A percentile compares a stretch with the other conserved stretches of the same genome.
phyloP scores from a whole-genome alignment of 2,888 invertebrate species.

The Entomobrya proxima region DNA sequence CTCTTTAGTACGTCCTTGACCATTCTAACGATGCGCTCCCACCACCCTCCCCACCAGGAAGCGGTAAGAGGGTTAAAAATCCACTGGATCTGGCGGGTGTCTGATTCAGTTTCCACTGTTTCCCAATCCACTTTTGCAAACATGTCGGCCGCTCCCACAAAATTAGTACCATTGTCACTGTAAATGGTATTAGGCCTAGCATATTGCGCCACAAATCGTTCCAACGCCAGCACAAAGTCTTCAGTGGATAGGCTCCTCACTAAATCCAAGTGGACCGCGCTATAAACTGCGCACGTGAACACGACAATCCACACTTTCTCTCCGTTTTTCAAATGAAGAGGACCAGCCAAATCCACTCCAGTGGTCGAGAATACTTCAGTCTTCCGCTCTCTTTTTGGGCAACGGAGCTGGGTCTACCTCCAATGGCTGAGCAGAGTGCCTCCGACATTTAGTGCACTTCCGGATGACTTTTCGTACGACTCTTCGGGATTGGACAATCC shows the following conservation, averaged over 20 bases:
- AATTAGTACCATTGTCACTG: slow-evolving; percentile 29
- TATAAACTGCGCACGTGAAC: slow-evolving; percentile 77
- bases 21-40: no score
- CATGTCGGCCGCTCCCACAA: slow-evolving; percentile 61
- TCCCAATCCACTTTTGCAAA: slow-evolving; percentile 14
- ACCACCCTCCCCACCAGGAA: no score
- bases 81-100: no score
- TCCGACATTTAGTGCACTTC: neutral
- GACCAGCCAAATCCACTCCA: slow-evolving; percentile 77
- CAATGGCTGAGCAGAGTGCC: neutral
- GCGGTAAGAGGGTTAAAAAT: no score
- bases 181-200: no score
- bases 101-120: neutral
- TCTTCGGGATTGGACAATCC: neutral
- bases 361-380: slow-evolving; percentile 65
- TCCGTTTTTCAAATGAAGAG: no score
- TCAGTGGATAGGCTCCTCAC: neutral
- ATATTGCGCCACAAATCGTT: no score
- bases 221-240: no score
- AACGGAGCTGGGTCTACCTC: neutral
- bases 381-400: no score
- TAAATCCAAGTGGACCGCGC: slow-evolving; percentile 76
- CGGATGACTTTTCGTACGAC: neutral
- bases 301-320: no score
- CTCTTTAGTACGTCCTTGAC: neutral